Percentiles rank a stretch among this genome's conserved stretches.
These are phyloP conservation scores for Conger conger DNA, from an alignment of 2,113 vertebrate genomes.

Conservation along the genomic window DNA sequence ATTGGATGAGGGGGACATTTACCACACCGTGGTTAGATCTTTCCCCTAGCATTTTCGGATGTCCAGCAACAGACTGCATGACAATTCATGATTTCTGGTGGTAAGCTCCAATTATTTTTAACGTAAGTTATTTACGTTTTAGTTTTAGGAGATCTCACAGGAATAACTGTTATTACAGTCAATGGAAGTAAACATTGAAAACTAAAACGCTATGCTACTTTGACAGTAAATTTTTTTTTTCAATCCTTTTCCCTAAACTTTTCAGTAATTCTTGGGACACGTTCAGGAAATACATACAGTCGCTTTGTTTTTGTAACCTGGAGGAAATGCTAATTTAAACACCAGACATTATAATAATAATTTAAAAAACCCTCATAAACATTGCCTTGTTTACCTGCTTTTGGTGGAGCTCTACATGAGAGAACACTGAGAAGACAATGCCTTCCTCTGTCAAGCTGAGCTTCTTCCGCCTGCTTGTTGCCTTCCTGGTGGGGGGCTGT, in stretches of 20 bases:
- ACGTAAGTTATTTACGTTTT: conserved; percentile 1
- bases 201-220: conserved; percentile 22
- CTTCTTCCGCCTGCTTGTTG: conserved; percentile 47
- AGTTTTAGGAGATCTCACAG: neutral
- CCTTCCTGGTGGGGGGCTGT: conserved; percentile 52
- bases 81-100: conserved; percentile 52
- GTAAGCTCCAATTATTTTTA: conserved; percentile 21
- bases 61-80: neutral
- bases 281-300: conserved; percentile 1
- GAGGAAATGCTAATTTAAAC: conserved; percentile 39
- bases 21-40: neutral
- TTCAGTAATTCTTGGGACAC: conserved; percentile 9
- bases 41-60: conserved; percentile 5
- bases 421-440: conserved; percentile 49
- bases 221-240: conserved; percentile 19
- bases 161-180: neutral
- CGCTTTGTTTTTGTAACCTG: conserved; percentile 25
- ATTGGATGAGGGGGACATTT: conserved; percentile 15
- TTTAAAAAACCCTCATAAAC: conserved; percentile 14
- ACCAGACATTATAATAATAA: neutral
- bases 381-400: conserved; percentile 21
- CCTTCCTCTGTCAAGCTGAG: conserved; percentile 40
- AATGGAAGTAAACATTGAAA: neutral
- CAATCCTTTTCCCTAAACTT: conserved; percentile 3
- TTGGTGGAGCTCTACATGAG: conserved; percentile 26